Base-by-base conservation (phyloP, 2,888 invertebrate genomes). In the Fabriciana adippe region DNA sequence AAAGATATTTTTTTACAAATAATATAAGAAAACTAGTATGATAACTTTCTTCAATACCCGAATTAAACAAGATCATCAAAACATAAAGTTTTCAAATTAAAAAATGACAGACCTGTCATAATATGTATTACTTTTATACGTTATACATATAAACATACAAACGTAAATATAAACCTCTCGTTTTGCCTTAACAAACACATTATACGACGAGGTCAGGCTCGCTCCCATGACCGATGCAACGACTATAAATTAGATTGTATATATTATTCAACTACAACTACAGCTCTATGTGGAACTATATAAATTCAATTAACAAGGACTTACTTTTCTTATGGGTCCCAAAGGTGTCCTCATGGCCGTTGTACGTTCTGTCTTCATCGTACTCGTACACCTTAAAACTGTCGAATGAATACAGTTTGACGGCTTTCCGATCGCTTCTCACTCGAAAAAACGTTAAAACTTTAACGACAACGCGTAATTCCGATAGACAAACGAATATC, bases 371-470 rank as follows among this genome's bases (percentile, higher is more conserved):
- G 72, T 91, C 92, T 73, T 88, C 92, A 82, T 92, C 92, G 76
- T 92, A 92, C 84, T 92, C 91, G 77, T 92, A 92, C 75, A 87
- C 90, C 84, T 92, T 90, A 82, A 92, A 92, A 84, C 88, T 92
- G 78, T 92, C 92, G 83, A 92, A 90, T 83, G 92, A 92, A 92
- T 92, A 92, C 92, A 92, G 92, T 87, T 91, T 92, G 92, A 76
- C 87, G 86, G 83, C 82, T 89, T 89, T 83, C 75, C 72, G 21
- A 21, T 76, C 67, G 74, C 69, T 72, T 66, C 76, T 69, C 74
- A 77, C 75, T 8, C 61, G 35, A 53, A 77, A 79, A 78, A 74
- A 53, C 15, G n/a, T 31, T 50, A n/a, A 21, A 48, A 54, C 48
- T 66, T 21, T 54, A 48, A n/a, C 50, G 55, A 31, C 54, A n/a